Percentiles rank a stretch among this genome's conserved stretches.
These are phyloP conservation scores for Spisula subtruncata DNA, from an alignment of 2,888 invertebrate genomes.

Conservation along the genomic window DNA sequence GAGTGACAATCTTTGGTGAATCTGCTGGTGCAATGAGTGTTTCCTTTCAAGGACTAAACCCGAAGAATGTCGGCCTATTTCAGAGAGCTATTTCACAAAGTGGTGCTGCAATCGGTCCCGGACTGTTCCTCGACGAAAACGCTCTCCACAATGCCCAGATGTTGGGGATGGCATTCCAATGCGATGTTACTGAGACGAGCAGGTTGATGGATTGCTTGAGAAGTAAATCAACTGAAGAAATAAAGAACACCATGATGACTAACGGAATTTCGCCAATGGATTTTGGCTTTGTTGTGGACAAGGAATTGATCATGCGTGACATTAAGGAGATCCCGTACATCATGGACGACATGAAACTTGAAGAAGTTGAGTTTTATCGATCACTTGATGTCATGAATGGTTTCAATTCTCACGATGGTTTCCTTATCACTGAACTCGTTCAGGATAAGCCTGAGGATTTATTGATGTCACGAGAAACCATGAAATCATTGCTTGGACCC, in stretches of 20 bases:
- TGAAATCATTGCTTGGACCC: neutral
- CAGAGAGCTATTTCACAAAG: conserved; percentile 64
- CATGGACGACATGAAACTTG: neutral
- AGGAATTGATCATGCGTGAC: conserved; percentile 23
- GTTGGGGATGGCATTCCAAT: neutral
- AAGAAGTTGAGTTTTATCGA: conserved; percentile 50
- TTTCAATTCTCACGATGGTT: conserved; percentile 47
- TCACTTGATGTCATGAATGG: conserved; percentile 46
- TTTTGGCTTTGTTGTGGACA: conserved; percentile 37
- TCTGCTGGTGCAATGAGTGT: conserved; percentile 74
- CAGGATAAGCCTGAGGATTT: neutral
- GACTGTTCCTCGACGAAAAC: neutral
- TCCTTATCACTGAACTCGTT: neutral
- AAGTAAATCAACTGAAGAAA: conserved; percentile 2
- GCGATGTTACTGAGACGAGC: neutral
- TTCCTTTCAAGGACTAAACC: conserved; percentile 57
- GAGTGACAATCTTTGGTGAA: conserved; percentile 74
- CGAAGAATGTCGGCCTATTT: conserved; percentile 55
- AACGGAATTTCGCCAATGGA: neutral
- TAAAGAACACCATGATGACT: neutral
- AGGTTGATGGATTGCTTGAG: neutral
- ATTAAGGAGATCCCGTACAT: neutral
- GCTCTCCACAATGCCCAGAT: neutral
- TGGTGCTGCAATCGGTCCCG: conserved; percentile 28
- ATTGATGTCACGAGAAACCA: neutral